phyloP scores from a whole-genome alignment of 1,140 invertebrate genomes.

The Apolygus lucorum region DNA sequence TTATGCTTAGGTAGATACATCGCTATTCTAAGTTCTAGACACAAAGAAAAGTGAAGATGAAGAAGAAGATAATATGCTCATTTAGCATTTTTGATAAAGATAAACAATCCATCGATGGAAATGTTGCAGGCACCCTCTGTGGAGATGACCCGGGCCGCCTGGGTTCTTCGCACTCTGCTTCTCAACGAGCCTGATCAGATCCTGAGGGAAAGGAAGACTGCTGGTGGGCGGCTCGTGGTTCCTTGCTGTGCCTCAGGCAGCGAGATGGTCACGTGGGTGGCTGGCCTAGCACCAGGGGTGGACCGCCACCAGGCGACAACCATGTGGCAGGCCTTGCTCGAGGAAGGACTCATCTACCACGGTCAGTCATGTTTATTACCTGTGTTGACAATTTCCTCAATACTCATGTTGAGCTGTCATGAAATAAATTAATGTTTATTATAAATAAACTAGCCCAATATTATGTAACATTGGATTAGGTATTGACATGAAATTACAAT shows the following conservation, averaged over 20 bases:
- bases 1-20: no score
- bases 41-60: no score
- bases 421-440: no score
- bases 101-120: no score
- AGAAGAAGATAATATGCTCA: no score
- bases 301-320: conserved; percentile 64
- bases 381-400: no score
- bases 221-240: conserved; percentile 44
- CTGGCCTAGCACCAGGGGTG: conserved; percentile 45
- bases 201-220: conserved; percentile 53
- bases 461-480: no score
- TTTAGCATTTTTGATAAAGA: no score
- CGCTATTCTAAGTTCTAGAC: no score
- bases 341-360: conserved; percentile 69
- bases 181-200: conserved; percentile 48
- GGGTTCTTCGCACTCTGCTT: conserved; percentile 59
- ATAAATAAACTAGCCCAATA: no score
- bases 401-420: no score
- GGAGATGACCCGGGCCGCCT: conserved; percentile 55
- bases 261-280: conserved; percentile 73
- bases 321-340: conserved; percentile 77
- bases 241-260: conserved; percentile 50
- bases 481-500: no score
- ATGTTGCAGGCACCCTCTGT: conserved; percentile 54
- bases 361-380: conserved; percentile 56